phyloP scores from a whole-genome alignment of 1,140 invertebrate genomes.

The Tetramorium parvispinum region DNA sequence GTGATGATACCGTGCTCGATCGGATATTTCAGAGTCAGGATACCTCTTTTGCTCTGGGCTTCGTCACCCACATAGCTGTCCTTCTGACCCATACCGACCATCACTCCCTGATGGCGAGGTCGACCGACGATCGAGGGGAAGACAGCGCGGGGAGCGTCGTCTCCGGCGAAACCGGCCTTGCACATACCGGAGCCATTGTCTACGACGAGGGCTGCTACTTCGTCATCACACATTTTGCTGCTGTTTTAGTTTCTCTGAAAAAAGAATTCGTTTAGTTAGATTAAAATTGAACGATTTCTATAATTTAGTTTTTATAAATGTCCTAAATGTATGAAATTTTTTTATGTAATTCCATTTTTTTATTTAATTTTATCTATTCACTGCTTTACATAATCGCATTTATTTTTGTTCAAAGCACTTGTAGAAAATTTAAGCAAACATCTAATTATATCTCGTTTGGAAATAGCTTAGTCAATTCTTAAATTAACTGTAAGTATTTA shows the following conservation, averaged over 20 bases:
- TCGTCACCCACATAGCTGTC: slow-evolving; percentile 96
- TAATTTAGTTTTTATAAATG: not conserved
- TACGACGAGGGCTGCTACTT: slow-evolving; percentile 94
- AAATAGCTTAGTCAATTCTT: not conserved
- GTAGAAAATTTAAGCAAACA: not conserved
- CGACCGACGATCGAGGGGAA: slow-evolving; percentile 96
- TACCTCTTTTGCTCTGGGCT: slow-evolving; percentile 92
- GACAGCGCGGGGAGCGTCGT: slow-evolving; percentile 90
- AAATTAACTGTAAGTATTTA: not conserved
- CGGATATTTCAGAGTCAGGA: slow-evolving; percentile 90
- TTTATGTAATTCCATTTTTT: not conserved
- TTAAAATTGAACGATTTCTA: not conserved
- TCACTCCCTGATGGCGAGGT: slow-evolving; percentile 94
- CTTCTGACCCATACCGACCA: slow-evolving; percentile 98
- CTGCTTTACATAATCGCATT: slow-evolving; percentile 11
- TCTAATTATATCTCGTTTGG: slow-evolving; percentile 2
- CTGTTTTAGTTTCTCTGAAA: slow-evolving; percentile 70
- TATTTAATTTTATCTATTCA: not conserved
- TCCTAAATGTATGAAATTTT: not conserved
- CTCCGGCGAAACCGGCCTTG: slow-evolving; percentile 94
- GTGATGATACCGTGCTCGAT: slow-evolving; percentile 94
- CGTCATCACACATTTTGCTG: slow-evolving; percentile 94
- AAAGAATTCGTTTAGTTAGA: not conserved
- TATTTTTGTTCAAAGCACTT: not conserved
- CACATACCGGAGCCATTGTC: slow-evolving; percentile 95